phyloP scores from a whole-genome alignment of 2,888 invertebrate genomes.

The Biston betularia region DNA sequence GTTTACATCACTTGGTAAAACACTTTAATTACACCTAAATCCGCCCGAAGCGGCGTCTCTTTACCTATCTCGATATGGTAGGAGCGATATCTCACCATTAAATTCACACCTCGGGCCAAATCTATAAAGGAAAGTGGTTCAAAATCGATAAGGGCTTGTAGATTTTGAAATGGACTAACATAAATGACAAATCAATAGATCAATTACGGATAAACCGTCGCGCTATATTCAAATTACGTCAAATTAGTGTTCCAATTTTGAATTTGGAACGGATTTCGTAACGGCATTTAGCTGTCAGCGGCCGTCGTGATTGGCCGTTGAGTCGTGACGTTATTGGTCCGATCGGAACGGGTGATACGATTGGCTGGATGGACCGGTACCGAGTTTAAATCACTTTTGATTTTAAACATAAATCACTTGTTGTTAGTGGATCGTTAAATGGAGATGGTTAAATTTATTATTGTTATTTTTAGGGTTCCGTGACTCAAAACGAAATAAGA shows the following conservation, averaged over 20 bases:
- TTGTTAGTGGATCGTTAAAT: too few species aligned
- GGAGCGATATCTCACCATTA: conserved; percentile 22
- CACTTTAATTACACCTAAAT: conserved; percentile 1
- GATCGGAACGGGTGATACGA: conserved; percentile 22
- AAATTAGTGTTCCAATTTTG: conserved; percentile 59
- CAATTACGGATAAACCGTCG: conserved; percentile 57
- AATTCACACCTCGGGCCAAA: conserved; percentile 24
- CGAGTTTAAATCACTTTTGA: neutral
- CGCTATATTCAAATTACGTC: conserved; percentile 60
- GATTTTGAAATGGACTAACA: conserved; percentile 43
- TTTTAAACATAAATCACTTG: neutral
- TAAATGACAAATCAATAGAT: conserved; percentile 76
- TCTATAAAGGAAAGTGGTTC: conserved; percentile 6
- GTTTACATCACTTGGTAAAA: neutral
- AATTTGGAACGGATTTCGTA: conserved; percentile 51
- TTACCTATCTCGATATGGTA: conserved; percentile 8
- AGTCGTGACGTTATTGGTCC: conserved; percentile 38
- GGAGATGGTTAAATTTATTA: too few species aligned
- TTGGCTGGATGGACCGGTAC: conserved; percentile 16
- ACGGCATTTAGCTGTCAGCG: conserved; percentile 49
- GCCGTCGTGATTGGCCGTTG: conserved; percentile 45
- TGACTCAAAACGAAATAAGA: too few species aligned
- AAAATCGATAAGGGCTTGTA: too few species aligned
- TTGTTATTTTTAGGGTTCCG: too few species aligned
- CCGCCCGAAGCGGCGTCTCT: conserved; percentile 1